Evolutionary conservation across 2,888 invertebrate genomes (phyloP).

Genomic region (Bimastos eiseni): DNA sequence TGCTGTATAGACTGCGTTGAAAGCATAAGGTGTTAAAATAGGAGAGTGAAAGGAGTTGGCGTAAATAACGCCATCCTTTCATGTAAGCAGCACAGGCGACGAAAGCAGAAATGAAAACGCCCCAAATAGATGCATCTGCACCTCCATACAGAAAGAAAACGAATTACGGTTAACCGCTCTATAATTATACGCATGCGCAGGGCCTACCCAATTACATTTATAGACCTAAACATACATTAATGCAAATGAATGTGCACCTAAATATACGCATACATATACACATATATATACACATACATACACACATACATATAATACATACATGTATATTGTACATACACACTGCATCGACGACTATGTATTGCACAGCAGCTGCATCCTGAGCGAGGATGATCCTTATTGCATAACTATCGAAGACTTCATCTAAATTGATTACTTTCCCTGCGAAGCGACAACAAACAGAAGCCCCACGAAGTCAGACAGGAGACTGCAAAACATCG

Average conservation of each 20-base stretch:
- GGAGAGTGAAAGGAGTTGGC: not conserved
- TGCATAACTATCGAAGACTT: not conserved
- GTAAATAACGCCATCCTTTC: not conserved
- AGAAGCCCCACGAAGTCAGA: not conserved
- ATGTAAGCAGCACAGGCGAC: not conserved
- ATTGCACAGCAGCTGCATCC: no score
- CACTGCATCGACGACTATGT: no score
- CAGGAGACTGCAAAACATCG: not conserved
- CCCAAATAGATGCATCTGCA: no score
- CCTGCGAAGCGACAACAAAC: not conserved
- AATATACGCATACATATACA: conserved; percentile 29
- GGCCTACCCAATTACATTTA: no score
- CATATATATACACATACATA: conserved; percentile 30
- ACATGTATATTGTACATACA: no score
- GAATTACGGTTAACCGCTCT: no score
- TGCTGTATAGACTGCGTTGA: not conserved
- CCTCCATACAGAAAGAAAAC: no score
- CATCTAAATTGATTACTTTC: not conserved
- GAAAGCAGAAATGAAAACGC: no score
- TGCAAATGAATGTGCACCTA: not conserved
- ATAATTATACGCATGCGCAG: no score
- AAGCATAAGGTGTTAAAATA: conserved; percentile 1
- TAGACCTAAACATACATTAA: no score
- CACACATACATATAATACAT: not conserved
- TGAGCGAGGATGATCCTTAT: no score